Conservation (phyloP, 1,140 invertebrate species). For the Bicyclus anynana region DNA sequence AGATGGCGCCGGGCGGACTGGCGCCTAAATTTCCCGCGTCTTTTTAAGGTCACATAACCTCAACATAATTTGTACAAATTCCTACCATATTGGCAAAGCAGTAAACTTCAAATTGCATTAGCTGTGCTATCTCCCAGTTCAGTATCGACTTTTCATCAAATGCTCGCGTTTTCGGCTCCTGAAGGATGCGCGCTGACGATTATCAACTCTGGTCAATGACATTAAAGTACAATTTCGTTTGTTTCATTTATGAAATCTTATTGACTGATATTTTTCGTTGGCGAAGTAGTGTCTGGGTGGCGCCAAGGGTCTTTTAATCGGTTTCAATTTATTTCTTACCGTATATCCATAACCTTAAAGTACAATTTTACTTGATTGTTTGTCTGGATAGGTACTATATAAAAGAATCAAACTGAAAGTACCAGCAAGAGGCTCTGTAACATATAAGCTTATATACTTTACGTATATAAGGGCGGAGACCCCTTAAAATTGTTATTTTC, state of each 20-base stretch:
- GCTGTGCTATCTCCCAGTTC: conserved; percentile 9
- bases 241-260: conserved; percentile 6
- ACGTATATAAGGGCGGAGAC: conserved; percentile 16
- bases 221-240: conserved; percentile 14
- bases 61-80: not conserved
- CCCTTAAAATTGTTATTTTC: conserved; percentile 20
- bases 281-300: conserved; percentile 62
- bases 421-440: conserved; percentile 1
- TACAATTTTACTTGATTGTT: not conserved
- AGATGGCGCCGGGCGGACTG: conserved; percentile 55
- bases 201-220: not conserved
- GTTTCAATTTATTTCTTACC: conserved; percentile 10
- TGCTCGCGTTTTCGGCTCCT: conserved; percentile 12
- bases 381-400: not conserved
- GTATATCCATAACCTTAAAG: not conserved
- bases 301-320: conserved; percentile 38
- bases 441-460: conserved; percentile 3
- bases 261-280: conserved; percentile 50
- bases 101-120: conserved; percentile 24
- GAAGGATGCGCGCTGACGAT: conserved; percentile 21
- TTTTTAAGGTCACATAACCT: conserved; percentile 29
- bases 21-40: conserved; percentile 48
- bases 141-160: conserved; percentile 52
- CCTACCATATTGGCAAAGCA: not conserved
- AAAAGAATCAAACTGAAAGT: conserved; percentile 6